phyloP scores from a whole-genome alignment of 2,113 vertebrate species.

The Bombycilla garrulus region DNA sequence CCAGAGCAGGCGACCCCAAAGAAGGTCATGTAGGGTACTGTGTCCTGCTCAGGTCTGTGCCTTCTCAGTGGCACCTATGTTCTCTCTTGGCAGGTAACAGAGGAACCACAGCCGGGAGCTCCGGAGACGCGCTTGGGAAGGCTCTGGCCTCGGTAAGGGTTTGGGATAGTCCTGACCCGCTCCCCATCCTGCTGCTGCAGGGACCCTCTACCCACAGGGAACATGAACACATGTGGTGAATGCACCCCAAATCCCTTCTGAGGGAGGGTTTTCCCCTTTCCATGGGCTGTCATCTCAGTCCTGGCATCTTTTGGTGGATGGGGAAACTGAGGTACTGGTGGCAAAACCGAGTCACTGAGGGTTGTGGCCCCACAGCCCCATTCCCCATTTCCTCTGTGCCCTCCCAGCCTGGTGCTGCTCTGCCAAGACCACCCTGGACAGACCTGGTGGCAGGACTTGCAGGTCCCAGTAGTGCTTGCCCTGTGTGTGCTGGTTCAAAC shows the following conservation, averaged over 20 bases:
- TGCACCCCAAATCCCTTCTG: background rate
- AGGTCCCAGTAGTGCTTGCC: background rate
- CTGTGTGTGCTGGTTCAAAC: background rate
- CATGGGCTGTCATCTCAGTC: background rate
- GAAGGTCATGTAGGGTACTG: background rate
- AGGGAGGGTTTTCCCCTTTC: background rate
- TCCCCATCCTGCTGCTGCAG: background rate
- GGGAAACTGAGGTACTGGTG: background rate
- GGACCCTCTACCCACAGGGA: background rate
- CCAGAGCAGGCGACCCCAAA: background rate
- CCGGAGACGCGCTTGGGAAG: slow-evolving; percentile 96
- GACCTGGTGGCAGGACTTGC: background rate
- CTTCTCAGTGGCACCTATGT: background rate
- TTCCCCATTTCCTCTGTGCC: background rate
- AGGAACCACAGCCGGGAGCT: slow-evolving; percentile 89
- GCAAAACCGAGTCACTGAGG: background rate
- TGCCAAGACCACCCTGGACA: background rate
- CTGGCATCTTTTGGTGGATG: background rate
- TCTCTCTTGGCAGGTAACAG: slow-evolving; percentile 78
- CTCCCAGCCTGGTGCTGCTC: background rate
- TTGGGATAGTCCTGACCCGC: fast-evolving
- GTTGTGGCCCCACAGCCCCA: background rate
- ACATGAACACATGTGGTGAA: background rate
- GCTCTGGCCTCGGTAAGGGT: slow-evolving; percentile 93
- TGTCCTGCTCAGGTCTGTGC: background rate